These are phyloP conservation scores for Drosophila lacicola DNA, from an alignment of 2,888 invertebrate genomes.

Conservation along the genomic window DNA sequence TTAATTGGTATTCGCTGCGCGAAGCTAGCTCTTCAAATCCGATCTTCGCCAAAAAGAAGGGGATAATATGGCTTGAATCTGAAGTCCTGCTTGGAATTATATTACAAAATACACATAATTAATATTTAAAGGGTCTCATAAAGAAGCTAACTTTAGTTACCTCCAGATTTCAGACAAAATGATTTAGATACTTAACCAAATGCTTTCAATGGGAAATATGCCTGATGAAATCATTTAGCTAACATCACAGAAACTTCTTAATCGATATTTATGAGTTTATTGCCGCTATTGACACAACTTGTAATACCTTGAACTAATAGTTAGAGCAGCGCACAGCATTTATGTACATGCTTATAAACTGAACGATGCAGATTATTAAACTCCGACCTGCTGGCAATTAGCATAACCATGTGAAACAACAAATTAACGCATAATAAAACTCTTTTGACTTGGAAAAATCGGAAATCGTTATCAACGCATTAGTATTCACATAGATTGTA, in stretches of 20 bases:
- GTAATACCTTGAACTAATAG: conserved; percentile 1
- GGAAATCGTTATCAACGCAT: conserved; percentile 48
- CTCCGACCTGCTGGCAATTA: conserved; percentile 24
- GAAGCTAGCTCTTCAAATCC: neutral
- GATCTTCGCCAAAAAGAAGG: no score
- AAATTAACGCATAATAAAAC: conserved; percentile 41
- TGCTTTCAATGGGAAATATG: no score
- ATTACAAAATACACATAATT: no score
- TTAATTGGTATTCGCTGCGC: neutral
- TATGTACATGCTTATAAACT: conserved; percentile 30
- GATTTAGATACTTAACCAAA: no score
- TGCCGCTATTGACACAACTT: neutral
- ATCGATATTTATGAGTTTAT: no score
- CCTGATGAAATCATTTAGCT: no score
- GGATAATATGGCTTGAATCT: no score
- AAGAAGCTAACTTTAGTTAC: no score
- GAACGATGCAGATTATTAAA: neutral
- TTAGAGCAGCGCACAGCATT: conserved; percentile 5
- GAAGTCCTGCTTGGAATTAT: no score
- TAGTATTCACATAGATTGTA: conserved; percentile 23
- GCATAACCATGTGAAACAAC: conserved; percentile 33
- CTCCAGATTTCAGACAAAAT: no score
- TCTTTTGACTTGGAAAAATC: conserved; percentile 18
- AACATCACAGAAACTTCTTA: no score
- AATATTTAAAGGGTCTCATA: no score